Evolutionary conservation across 1,140 invertebrate genomes (phyloP).

Genomic region (Papilio helenus): DNA sequence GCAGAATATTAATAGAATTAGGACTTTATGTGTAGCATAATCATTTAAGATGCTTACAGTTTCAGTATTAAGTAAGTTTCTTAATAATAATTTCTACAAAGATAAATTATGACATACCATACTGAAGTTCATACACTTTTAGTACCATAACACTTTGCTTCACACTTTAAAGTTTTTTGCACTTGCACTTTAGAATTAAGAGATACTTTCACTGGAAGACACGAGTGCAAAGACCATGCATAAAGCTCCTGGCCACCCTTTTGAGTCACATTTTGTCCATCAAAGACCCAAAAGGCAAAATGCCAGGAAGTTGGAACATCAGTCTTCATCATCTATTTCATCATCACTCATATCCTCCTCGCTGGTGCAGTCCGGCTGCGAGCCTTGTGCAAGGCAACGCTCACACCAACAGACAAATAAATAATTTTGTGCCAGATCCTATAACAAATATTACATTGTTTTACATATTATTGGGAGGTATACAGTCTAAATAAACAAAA

Average conservation of each 20-base stretch:
- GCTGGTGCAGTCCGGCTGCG: slow-evolving; percentile 92
- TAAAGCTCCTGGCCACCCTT: too few relatives aligned
- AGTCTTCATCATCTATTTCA: slow-evolving; percentile 81
- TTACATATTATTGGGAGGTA: too few relatives aligned
- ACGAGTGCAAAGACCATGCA: too few relatives aligned
- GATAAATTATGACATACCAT: neutral
- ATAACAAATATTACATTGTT: slow-evolving; percentile 22
- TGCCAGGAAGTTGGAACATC: slow-evolving; percentile 81
- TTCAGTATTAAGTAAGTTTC: neutral
- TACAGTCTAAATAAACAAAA: neutral
- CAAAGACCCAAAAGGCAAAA: slow-evolving; percentile 75
- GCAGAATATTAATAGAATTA: neutral
- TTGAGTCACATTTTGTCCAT: slow-evolving; percentile 14
- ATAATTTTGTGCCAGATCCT: slow-evolving; percentile 87
- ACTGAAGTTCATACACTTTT: neutral
- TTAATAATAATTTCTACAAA: neutral
- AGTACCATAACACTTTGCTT: neutral
- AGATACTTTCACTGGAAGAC: too few relatives aligned
- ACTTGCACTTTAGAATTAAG: too few relatives aligned
- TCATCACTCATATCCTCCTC: slow-evolving; percentile 86
- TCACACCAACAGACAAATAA: slow-evolving; percentile 92
- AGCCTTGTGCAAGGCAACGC: slow-evolving; percentile 89
- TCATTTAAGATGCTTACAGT: neutral
- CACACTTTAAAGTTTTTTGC: too few relatives aligned
- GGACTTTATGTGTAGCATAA: neutral